Conservation (phyloP, 2,888 invertebrate genomes). For the Drosophila melanosoma region DNA sequence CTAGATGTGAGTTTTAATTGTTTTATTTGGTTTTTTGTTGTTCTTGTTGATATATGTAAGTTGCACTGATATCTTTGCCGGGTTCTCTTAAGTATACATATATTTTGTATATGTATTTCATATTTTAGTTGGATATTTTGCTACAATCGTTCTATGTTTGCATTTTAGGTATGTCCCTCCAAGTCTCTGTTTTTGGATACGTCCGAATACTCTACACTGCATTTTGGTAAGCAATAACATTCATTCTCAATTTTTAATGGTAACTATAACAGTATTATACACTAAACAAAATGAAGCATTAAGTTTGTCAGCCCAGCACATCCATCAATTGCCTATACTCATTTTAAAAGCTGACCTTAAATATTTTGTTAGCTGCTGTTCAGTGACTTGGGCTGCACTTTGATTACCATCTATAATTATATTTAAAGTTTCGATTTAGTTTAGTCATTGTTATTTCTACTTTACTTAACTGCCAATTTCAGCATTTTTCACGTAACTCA, state of each 20-base stretch:
- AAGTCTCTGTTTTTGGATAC: not conserved
- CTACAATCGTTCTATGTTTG: slow-evolving; percentile 51
- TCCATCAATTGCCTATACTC: not conserved
- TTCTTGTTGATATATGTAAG: slow-evolving; percentile 65
- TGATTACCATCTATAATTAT: slow-evolving; percentile 28
- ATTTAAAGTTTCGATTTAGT: slow-evolving; percentile 27
- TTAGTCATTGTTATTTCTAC: slow-evolving; percentile 28
- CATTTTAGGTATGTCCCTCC: slow-evolving; percentile 17
- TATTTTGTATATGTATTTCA: slow-evolving; percentile 10
- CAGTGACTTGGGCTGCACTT: slow-evolving; percentile 17
- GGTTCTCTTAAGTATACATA: slow-evolving; percentile 39
- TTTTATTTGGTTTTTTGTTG: slow-evolving; percentile 30
- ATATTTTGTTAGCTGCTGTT: not conserved
- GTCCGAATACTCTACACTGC: slow-evolving; percentile 30
- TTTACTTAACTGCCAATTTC: slow-evolving; percentile 78
- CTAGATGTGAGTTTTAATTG: slow-evolving; percentile 38
- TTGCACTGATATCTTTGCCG: slow-evolving; percentile 69
- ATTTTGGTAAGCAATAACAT: slow-evolving; percentile 49
- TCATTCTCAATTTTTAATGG: slow-evolving; percentile 48
- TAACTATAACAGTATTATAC: slow-evolving; percentile 69
- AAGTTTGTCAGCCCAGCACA: slow-evolving; percentile 25
- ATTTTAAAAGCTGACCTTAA: not conserved
- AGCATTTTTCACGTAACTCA: slow-evolving; percentile 64
- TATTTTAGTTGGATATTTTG: slow-evolving; percentile 39
- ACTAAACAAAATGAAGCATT: slow-evolving; percentile 71